phyloP scores from a whole-genome alignment of 2,113 vertebrate species.

The Cynopterus brachyotis region DNA sequence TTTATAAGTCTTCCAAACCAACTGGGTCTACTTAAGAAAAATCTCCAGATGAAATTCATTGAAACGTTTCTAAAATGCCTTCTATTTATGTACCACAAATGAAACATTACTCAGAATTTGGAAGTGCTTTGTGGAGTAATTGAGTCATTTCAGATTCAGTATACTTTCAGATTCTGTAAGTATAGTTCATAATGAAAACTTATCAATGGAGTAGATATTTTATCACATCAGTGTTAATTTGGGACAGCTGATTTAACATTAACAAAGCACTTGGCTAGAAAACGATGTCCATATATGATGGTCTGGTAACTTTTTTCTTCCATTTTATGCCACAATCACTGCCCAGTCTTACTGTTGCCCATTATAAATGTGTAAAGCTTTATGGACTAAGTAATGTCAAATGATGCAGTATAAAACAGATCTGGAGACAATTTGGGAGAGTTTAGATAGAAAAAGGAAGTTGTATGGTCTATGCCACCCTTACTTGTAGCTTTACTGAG shows the following conservation, averaged over 20 bases:
- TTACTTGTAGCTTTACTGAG: conserved; percentile 37
- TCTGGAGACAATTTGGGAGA: conserved; percentile 14
- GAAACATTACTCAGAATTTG: conserved; percentile 12
- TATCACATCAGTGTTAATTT: conserved; percentile 56
- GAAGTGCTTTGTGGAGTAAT: neutral
- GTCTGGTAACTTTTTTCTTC: conserved; percentile 45
- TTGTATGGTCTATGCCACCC: neutral
- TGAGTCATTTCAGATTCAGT: conserved; percentile 17
- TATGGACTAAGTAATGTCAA: conserved; percentile 66
- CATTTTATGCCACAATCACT: conserved; percentile 61
- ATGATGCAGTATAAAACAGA: conserved; percentile 1
- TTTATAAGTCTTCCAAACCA: conserved; percentile 43
- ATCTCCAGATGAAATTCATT: conserved; percentile 32
- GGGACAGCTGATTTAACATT: conserved; percentile 59
- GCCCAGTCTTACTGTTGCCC: conserved; percentile 35
- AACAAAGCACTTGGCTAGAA: conserved; percentile 67
- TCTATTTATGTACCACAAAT: conserved; percentile 4
- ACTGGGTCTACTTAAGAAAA: conserved; percentile 42
- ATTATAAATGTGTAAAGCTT: conserved; percentile 64
- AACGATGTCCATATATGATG: conserved; percentile 42
- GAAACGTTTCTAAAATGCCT: conserved; percentile 26
- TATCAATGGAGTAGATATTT: conserved; percentile 38
- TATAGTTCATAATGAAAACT: conserved; percentile 44
- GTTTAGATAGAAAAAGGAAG: neutral
- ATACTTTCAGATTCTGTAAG: no score